These are phyloP conservation scores for Biston betularia DNA, from an alignment of 2,888 invertebrate species.

Conservation along the genomic window DNA sequence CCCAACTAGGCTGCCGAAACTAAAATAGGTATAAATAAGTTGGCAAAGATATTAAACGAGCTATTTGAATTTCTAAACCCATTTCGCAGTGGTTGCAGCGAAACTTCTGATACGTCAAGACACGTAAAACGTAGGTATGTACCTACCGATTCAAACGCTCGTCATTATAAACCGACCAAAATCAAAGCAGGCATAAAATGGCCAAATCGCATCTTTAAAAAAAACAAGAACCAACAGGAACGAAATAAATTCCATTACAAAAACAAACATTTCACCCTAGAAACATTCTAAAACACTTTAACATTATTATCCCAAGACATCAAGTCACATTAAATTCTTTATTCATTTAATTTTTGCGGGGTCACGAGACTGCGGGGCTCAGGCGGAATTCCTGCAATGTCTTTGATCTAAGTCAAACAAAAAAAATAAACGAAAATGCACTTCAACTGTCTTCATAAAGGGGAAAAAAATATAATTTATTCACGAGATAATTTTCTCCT, in stretches of 20 bases:
- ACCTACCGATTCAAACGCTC: background rate
- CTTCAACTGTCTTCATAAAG: slow-evolving; percentile 84
- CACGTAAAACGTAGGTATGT: too few species aligned
- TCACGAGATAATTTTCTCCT: slow-evolving; percentile 85
- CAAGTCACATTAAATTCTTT: slow-evolving; percentile 83
- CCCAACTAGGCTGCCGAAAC: too few species aligned
- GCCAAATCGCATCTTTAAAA: slow-evolving; percentile 21
- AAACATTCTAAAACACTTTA: slow-evolving; percentile 77
- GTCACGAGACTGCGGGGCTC: slow-evolving; percentile 59
- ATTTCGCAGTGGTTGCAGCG: too few species aligned
- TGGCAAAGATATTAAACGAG: too few species aligned
- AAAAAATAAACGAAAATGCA: slow-evolving; percentile 83
- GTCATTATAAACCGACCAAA: background rate
- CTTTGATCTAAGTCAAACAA: slow-evolving; percentile 81
- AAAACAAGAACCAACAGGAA: slow-evolving; percentile 56
- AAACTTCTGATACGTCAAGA: too few species aligned
- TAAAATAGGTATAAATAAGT: too few species aligned
- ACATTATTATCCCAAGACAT: slow-evolving; percentile 79
- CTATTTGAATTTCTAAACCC: too few species aligned
- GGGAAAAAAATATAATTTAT: slow-evolving; percentile 85
- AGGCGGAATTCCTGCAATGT: slow-evolving; percentile 76
- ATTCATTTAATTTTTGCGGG: slow-evolving; percentile 82
- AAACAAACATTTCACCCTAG: slow-evolving; percentile 74
- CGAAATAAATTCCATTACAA: slow-evolving; percentile 70
- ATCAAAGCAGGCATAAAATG: background rate